Evolutionary conservation across 2,113 vertebrate genomes (phyloP).

Genomic region (Anas platyrhynchos): DNA sequence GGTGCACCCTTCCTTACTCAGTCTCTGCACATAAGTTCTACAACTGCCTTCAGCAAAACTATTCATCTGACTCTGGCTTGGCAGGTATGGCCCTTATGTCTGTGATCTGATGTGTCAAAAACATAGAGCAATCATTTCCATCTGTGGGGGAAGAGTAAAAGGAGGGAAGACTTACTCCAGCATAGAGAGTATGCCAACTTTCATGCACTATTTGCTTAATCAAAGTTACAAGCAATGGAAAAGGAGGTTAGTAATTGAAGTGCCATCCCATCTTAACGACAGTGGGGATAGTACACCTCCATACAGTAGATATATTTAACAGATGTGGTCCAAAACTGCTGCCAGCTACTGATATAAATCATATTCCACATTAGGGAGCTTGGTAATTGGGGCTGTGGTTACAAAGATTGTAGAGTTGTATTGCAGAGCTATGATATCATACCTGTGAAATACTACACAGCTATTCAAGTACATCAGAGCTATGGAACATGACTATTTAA

Average conservation of each 20-base stretch:
- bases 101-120: neutral
- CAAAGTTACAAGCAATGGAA: neutral
- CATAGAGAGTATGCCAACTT: neutral
- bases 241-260: neutral
- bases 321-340: neutral
- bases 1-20: neutral
- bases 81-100: neutral
- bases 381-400: accelerated
- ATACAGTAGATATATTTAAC: neutral
- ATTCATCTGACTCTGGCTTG: neutral
- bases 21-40: neutral
- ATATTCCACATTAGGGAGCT: neutral
- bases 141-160: neutral
- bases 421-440: neutral
- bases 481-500: neutral
- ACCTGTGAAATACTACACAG: neutral
- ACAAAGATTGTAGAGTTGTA: neutral
- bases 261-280: neutral
- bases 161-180: neutral
- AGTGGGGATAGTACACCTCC: neutral
- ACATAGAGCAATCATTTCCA: neutral
- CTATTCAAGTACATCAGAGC: neutral
- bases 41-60: neutral
- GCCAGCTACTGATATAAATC: neutral
- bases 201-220: neutral